Evolutionary conservation across 2,113 vertebrate species (phyloP), one percentile per base, ranked within the genome.

Genomic region (Himantopus leucocephalus): DNA sequence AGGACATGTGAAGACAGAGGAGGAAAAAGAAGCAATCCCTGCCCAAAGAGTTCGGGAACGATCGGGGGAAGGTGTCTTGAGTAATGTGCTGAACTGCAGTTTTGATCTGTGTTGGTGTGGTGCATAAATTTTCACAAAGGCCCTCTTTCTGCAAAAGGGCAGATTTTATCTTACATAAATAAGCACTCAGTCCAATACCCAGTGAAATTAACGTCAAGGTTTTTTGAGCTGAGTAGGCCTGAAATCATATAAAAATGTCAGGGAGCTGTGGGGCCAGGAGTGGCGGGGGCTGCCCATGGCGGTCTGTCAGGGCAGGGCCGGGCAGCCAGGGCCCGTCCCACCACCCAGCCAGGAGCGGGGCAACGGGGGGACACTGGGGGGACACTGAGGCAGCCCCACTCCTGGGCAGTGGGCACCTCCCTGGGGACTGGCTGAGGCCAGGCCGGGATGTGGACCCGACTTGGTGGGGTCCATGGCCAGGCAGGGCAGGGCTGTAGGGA

Each of bases 211-310:
- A 50, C 5, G 2, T 19, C 47, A 39, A 74, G 43, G 32, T 4
- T 8, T 87, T 90, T 83, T 48, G 56, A 75, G n/a, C n/a, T 12
- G 23, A 37, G 20, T 20, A 4, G 9, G 29, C 23, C 35, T 1
- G 8, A 68, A 53, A 63, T 20, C 23, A 21, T n/a, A 27, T 9
- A 16, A 85, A 71, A 60, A 34, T 5, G 8, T 34, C 37, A 58
- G 24, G 27, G 22, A 59, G 22, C 29, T 30, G 12, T 22, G 26
- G 47, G 63, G 18, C n/a, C 47, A 63, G 85, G 37, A 26, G 22
- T 17, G 29, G 19, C 1, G 0, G 17, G 26, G 30, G 2, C 5
- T 85, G 9, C 2, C 22, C 23, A 8, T 9, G 35, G 24, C 1
- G 9, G 41, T 9, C 12, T n/a, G 52, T 6, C 50, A 47, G 34